A percentile compares a stretch with the other conserved stretches of the same genome.
These are phyloP conservation scores for Bombylius major DNA, from an alignment of 2,888 invertebrate genomes.

Conservation along the genomic window DNA sequence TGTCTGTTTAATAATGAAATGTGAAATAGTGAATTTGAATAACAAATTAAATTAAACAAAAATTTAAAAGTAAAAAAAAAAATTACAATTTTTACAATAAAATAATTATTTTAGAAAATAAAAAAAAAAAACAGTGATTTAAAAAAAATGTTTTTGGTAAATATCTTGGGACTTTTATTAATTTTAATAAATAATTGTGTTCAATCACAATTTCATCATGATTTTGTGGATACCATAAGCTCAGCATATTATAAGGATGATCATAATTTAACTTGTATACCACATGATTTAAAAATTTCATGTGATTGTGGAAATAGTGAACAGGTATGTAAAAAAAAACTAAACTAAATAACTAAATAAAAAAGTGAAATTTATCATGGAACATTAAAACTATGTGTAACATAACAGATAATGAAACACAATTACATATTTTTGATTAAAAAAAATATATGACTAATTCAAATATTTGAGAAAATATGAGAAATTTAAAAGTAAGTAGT, in stretches of 20 bases:
- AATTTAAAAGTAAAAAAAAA: neutral
- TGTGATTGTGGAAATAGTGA: slow-evolving; percentile 32
- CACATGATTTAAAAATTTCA: slow-evolving; percentile 30
- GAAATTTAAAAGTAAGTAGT: too few relatives aligned
- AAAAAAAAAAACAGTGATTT: neutral
- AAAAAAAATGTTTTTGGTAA: neutral
- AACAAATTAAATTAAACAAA: neutral
- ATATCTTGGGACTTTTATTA: neutral
- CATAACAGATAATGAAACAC: too few relatives aligned
- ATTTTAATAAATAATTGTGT: neutral
- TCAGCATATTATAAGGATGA: slow-evolving; percentile 1
- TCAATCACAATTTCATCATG: neutral
- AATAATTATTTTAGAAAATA: too few relatives aligned
- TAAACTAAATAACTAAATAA: neutral
- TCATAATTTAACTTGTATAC: slow-evolving; percentile 26
- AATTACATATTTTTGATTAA: too few relatives aligned
- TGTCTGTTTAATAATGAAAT: neutral
- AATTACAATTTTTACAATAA: neutral
- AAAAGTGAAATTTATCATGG: neutral
- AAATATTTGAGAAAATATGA: too few relatives aligned
- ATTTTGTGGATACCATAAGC: neutral
- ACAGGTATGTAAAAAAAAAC: slow-evolving; percentile 25
- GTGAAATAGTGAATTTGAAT: neutral
- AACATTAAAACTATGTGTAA: too few relatives aligned
- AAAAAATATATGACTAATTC: too few relatives aligned